phyloP scores from a whole-genome alignment of 2,888 invertebrate genomes.

The Nineta flava region DNA sequence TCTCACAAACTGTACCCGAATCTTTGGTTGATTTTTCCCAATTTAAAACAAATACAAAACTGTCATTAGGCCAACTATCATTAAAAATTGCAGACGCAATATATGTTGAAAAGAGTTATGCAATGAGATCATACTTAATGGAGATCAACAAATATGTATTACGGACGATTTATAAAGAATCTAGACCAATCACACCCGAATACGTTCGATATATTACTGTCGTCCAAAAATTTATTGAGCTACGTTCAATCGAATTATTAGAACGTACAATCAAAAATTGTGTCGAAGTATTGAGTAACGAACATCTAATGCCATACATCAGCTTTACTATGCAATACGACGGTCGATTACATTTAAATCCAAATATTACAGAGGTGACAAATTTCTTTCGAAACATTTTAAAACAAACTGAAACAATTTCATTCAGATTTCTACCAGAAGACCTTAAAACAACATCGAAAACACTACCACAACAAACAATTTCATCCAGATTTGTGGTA shows the following conservation, averaged over 20 bases:
- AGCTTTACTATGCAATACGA: constrained; percentile 39
- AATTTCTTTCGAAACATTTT: constrained; percentile 39
- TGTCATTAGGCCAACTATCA: constrained; percentile 26
- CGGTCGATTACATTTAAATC: constrained; percentile 38
- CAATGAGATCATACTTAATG: constrained; percentile 23
- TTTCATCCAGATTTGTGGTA: too few relatives aligned
- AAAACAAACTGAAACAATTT: constrained; percentile 23
- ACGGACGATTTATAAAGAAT: constrained; percentile 10
- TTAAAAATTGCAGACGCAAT: constrained; percentile 27
- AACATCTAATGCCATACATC: constrained; percentile 41
- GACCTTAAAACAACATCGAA: too few relatives aligned
- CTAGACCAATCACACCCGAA: constrained; percentile 2
- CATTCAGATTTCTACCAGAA: too few relatives aligned
- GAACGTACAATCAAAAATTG: constrained; percentile 47
- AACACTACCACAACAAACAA: too few relatives aligned
- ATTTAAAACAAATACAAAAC: constrained; percentile 29
- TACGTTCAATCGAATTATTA: constrained; percentile 50
- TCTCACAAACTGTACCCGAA: constrained; percentile 34
- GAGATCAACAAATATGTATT: constrained; percentile 1
- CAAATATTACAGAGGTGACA: constrained; percentile 39
- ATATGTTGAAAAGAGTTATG: constrained; percentile 28
- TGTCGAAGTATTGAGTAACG: constrained; percentile 34
- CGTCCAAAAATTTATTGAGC: constrained; percentile 30
- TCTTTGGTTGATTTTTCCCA: constrained; percentile 35
- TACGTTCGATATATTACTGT: constrained; percentile 10